Base-by-base conservation (phyloP, 2,113 vertebrate genomes). In the Petrocephalus microphthalmus region DNA sequence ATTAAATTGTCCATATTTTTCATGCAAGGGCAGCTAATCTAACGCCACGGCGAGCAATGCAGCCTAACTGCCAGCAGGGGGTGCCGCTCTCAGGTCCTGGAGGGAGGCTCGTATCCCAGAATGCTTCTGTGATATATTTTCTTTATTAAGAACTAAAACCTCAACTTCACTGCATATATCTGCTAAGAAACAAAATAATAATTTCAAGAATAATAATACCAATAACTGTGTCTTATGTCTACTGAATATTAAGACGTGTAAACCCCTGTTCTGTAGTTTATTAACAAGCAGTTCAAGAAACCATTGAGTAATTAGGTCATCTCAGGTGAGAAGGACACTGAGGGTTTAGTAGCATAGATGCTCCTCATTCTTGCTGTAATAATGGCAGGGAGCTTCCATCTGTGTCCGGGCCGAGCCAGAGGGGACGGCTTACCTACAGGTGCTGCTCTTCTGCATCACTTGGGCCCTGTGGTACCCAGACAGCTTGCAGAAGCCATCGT, bases 401-500 rank as follows among this genome's bases (percentile, higher is more conserved):
- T 13, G 60, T 8, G 33, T 78, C 71, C 71, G 6, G 71, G 11
- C 2, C 3, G 29, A 74, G 67, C 3, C 67, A 0, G 67, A 0
- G 8, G 22, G 5, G 13, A 52, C 19, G 7, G 87, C 5, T 52
- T 94, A 99, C 98, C 98, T 99, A 97, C 98, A 99, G 0, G 97
- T 97, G 94, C 98, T 99, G 89, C 98, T 99, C 95, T 97, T 97
- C 96, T 99, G 98, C 98, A 99, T 99, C 93, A 99, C 97, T 93
- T 99, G 98, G 87, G 98, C 97, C 93, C 98, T 96, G 93, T 99
- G 98, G 94, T 97, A 99, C 3, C 98, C 98, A 90, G 98, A 99
- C 90, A 99, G 96, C 94, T 99, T 99, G 91, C 98, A 99, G 94
- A 99, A 99, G 90, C 98, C 98, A 95, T 99, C 98, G 94, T 99